Evolutionary conservation across 2,113 vertebrate species (phyloP), one percentile per base, ranked within the genome.

Genomic region (Lophura nycthemera): DNA sequence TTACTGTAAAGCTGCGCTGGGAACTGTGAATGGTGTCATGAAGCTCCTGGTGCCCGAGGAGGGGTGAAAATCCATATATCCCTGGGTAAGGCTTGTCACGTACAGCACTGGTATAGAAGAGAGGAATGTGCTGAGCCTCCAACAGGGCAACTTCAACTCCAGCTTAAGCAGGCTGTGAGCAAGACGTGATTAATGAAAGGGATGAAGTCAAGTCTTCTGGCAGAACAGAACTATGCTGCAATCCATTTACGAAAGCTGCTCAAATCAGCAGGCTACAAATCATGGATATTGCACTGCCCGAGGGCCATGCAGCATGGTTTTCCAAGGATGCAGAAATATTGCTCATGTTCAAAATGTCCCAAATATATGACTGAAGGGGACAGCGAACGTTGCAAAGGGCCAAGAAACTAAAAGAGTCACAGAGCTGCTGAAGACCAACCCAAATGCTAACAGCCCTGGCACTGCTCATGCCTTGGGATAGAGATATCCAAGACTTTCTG

Each of bases 251-350:
- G 65, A 88, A 93, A 81, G 47, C 4, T 78, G 65, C 75, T 81
- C 45, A 57, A 88, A 42, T 94, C 90, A 96, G 88, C 76, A 92
- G 83, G 65, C 16, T 63, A 47, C 76, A 86, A 64, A 86, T 75
- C 29, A 64, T 5, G 11, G 64, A 21, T 78, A 81, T 17, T 83
- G 74, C 11, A 3, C 2, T 70, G 76, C 76, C 65, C 3, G 18
- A 93, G 38, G 59, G 79, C 59, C 54, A 25, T 0, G 13, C 24
- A 88, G 47, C 30, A 19, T 1, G 36, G 48, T 30, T 32, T 83
- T 86, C 76, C 56, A 78, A 75, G 57, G 36, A 82, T 14, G 66
- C 36, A 54, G 65, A 92, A 82, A 22, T 65, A 79, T 8, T 78
- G 65, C 38, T 19, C 65, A 19, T 24, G 32, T 36, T 43, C 61